These are phyloP conservation scores for Emydura subglobosa DNA, from an alignment of 2,113 vertebrate species.

Conservation along the genomic window DNA sequence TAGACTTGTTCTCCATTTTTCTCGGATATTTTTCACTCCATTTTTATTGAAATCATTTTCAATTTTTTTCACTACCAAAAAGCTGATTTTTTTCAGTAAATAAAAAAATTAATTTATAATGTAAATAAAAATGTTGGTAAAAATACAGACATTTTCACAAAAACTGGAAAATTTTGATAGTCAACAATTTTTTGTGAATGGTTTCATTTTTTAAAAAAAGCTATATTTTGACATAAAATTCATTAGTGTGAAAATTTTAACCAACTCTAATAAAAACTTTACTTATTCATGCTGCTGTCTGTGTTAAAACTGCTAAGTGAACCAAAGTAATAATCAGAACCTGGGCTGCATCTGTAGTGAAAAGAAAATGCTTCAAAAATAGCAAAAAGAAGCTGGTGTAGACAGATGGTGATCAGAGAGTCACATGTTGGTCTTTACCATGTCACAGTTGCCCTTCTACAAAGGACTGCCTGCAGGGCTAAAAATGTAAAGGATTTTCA, in stretches of 20 bases:
- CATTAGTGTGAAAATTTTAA: background rate
- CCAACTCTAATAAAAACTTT: background rate
- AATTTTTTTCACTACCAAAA: background rate
- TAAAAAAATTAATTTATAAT: background rate
- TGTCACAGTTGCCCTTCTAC: background rate
- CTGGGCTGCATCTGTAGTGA: background rate
- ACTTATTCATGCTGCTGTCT: background rate
- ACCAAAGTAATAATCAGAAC: background rate
- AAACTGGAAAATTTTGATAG: fast-evolving
- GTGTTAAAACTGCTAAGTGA: background rate
- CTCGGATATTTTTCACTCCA: background rate
- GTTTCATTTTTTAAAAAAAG: fast-evolving
- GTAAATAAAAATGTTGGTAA: background rate
- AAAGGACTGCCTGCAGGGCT: background rate
- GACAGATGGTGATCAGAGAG: background rate
- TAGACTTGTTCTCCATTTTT: background rate
- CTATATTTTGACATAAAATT: background rate
- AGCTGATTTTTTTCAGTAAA: background rate
- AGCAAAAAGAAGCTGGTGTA: background rate
- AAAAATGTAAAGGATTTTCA: background rate
- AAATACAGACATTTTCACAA: background rate
- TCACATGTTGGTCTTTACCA: background rate
- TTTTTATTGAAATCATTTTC: background rate
- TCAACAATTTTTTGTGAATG: background rate
- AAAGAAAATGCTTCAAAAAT: background rate